Evolutionary conservation across 2,888 invertebrate genomes (phyloP).

Genomic region (Morpho achilles): DNA sequence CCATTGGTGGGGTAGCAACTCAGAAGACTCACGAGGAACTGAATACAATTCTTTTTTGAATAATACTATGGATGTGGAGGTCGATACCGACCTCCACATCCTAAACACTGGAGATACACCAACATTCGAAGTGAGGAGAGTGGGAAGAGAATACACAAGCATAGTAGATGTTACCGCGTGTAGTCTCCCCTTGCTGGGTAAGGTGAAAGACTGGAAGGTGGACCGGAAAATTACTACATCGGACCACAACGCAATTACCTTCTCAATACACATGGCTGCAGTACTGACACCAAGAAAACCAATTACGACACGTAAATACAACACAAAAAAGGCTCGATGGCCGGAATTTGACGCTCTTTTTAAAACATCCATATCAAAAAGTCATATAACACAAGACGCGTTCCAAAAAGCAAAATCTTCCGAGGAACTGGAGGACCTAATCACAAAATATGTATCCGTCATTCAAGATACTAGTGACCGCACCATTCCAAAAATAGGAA

Average conservation of each 20-base stretch:
- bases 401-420: background rate
- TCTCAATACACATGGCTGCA: slow-evolving; percentile 12
- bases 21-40: background rate
- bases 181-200: slow-evolving; percentile 15
- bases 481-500: background rate
- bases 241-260: slow-evolving; percentile 32
- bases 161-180: slow-evolving; percentile 1
- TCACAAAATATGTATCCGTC: background rate
- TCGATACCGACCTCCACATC: background rate
- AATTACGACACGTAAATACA: slow-evolving; percentile 23
- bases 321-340: slow-evolving; percentile 28
- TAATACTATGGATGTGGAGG: too few relatives aligned
- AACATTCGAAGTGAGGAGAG: background rate
- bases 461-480: background rate
- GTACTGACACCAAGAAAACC: background rate
- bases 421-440: background rate
- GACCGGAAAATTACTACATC: slow-evolving; percentile 21
- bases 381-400: slow-evolving; percentile 5
- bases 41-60: background rate
- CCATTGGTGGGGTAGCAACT: background rate
- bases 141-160: slow-evolving; percentile 15
- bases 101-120: background rate
- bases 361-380: background rate
- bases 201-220: slow-evolving; percentile 26
- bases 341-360: slow-evolving; percentile 7